phyloP scores from a whole-genome alignment of 2,113 vertebrate species.

The Coptodon bakossiorum region DNA sequence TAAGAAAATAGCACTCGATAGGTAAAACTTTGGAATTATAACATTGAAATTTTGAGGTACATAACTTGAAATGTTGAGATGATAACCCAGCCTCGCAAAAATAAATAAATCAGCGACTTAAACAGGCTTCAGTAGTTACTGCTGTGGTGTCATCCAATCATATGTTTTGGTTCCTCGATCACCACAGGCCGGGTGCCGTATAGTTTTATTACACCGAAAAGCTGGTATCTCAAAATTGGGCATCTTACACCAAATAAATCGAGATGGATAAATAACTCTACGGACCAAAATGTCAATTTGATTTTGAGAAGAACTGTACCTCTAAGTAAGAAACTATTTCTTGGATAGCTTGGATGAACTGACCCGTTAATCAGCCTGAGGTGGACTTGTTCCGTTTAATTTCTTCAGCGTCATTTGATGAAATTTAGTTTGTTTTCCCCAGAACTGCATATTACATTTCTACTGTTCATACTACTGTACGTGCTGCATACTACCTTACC shows the following conservation, averaged over 20 bases:
- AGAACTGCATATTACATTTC: slow-evolving; percentile 53
- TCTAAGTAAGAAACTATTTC: background rate
- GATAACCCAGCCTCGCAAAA: rapidly evolving
- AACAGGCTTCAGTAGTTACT: background rate
- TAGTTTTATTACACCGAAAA: background rate
- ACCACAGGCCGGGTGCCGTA: background rate
- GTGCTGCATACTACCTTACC: slow-evolving; percentile 63
- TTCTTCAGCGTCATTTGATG: background rate
- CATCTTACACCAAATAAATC: background rate
- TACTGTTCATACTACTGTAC: slow-evolving; percentile 62
- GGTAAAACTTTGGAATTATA: background rate
- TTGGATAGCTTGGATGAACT: background rate
- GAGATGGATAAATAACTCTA: background rate
- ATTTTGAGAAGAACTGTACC: background rate
- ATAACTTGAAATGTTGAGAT: background rate
- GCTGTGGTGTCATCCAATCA: background rate
- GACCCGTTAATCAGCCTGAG: background rate
- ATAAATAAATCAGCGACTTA: rapidly evolving
- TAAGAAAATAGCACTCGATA: rapidly evolving
- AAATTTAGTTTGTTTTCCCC: slow-evolving; percentile 25
- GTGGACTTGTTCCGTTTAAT: background rate
- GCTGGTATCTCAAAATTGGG: background rate
- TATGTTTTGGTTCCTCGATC: background rate
- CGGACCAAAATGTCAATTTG: background rate
- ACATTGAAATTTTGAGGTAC: background rate